A percentile compares a stretch with the other conserved stretches of the same genome.
These are phyloP conservation scores for Phlogophora meticulosa DNA, from an alignment of 2,888 invertebrate genomes.

Conservation along the genomic window DNA sequence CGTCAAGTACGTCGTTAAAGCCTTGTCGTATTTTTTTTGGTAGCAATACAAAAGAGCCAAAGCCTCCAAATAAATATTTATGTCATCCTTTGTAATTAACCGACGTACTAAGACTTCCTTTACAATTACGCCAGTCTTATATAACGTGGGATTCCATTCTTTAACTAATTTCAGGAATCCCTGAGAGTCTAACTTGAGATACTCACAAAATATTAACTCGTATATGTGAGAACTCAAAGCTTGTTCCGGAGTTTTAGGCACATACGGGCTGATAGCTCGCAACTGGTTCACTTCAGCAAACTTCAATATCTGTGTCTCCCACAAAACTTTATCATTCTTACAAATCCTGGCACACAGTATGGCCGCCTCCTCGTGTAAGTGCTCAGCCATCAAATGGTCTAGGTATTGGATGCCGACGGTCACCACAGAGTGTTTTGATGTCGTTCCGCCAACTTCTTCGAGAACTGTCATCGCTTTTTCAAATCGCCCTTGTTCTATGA, in stretches of 20 bases:
- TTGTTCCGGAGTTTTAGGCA: conserved; percentile 94
- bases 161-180: conserved; percentile 96
- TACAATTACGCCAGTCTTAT: conserved; percentile 95
- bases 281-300: conserved; percentile 96
- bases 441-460: conserved; percentile 92
- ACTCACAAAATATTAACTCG: conserved; percentile 98
- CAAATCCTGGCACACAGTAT: conserved; percentile 96
- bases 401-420: conserved; percentile 93
- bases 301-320: conserved; percentile 98
- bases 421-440: conserved; percentile 84
- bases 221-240: conserved; percentile 96
- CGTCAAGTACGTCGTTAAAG: conserved; percentile 97
- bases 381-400: conserved; percentile 94
- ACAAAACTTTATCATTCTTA: conserved; percentile 95
- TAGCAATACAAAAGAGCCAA: conserved; percentile 97
- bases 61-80: conserved; percentile 95
- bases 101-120: conserved; percentile 96
- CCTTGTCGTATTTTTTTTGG: conserved; percentile 97
- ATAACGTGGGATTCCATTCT: conserved; percentile 96
- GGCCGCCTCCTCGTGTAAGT: conserved; percentile 96
- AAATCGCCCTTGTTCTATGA: conserved; percentile 94
- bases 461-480: conserved; percentile 97
- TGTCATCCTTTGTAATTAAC: conserved; percentile 93
- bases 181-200: conserved; percentile 95
- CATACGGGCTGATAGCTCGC: conserved; percentile 94